Base-by-base conservation (phyloP, 2,113 vertebrate species). In the Nesogale talazaci region DNA sequence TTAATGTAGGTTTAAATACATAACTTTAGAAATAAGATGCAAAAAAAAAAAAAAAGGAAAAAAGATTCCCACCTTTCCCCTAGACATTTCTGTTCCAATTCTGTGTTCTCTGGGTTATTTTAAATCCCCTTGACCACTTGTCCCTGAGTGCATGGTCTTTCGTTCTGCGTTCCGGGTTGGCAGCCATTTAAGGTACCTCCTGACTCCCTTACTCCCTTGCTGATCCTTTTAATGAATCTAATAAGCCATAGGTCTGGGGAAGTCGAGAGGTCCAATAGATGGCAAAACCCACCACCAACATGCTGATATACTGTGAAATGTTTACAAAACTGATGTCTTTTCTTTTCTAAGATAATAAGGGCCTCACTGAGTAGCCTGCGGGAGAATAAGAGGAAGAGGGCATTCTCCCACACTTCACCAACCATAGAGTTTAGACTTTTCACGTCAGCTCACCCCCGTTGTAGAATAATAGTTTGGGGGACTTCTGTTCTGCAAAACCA, bases 181-280 rank as follows among this genome's bases (percentile, higher is more conserved):
- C 94, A 96, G 95, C 96, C 96, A 1, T 96, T 97, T 96, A 94
- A 97, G 97, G 97, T 85, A 94, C 97, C 97, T 97, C 96, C 94
- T 94, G 96, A 92, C 85, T 92, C 96, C 96, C 94, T 93, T 87
- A 92, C 85, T 92, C 96, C 96, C 94, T 93, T 87, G 89, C 83
- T 87, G 94, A 96, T 67, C 1, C 1, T 97, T 96, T 93, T 84
- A 52, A 87, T 94, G 86, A 97, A 90, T 98, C 97, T 98, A 98
- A 98, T 97, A 98, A 98, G 98, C 98, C 98, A 98, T 98, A 98
- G 97, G 97, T 97, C 97, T 97, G 96, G 96, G 94, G 92, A 88
- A 95, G 85, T 70, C 31, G 81, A 81, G 81, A 67, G 88, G 70
- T 36, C 75, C 95, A 93, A 94, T 1, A 84, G 93, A 93, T 42